phyloP scores from a whole-genome alignment of 35 echinoderm and acorn worm genomes.

The Hemicentrotus pulcherrimus region DNA sequence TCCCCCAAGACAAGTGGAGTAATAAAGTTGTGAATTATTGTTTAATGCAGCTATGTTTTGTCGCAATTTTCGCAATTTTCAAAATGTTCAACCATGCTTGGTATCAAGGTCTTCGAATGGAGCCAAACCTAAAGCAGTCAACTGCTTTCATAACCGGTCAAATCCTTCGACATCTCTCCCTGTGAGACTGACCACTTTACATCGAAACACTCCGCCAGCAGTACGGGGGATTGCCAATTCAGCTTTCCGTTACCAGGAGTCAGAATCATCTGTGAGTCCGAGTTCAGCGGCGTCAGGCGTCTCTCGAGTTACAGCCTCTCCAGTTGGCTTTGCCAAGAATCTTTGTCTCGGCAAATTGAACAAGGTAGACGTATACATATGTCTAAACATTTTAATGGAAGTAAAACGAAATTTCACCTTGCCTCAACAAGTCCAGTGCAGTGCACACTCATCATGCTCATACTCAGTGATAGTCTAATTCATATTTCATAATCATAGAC shows the following conservation, averaged over 20 bases:
- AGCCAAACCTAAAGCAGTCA: background rate
- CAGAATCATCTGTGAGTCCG: background rate
- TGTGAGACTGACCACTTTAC: background rate
- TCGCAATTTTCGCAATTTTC: slow-evolving; percentile 13
- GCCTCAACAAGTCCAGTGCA: too few relatives aligned
- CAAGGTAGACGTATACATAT: slow-evolving; percentile 48
- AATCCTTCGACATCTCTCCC: background rate
- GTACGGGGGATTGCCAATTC: background rate
- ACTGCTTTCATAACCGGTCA: slow-evolving; percentile 1
- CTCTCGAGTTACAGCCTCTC: background rate
- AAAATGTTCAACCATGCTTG: background rate
- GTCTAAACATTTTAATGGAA: too few relatives aligned
- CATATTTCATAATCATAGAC: too few relatives aligned
- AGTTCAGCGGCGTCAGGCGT: background rate
- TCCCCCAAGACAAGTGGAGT: background rate
- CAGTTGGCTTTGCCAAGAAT: slow-evolving; percentile 76
- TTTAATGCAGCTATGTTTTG: slow-evolving; percentile 37
- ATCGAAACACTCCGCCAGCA: background rate
- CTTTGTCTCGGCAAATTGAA: slow-evolving; percentile 78
- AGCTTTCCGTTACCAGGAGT: background rate
- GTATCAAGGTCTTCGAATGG: background rate
- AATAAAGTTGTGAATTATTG: background rate
- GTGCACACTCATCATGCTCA: too few relatives aligned
- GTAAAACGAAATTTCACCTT: too few relatives aligned
- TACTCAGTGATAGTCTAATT: too few relatives aligned